phyloP scores from a whole-genome alignment of 2,888 invertebrate species.

The Melipona beecheii region DNA sequence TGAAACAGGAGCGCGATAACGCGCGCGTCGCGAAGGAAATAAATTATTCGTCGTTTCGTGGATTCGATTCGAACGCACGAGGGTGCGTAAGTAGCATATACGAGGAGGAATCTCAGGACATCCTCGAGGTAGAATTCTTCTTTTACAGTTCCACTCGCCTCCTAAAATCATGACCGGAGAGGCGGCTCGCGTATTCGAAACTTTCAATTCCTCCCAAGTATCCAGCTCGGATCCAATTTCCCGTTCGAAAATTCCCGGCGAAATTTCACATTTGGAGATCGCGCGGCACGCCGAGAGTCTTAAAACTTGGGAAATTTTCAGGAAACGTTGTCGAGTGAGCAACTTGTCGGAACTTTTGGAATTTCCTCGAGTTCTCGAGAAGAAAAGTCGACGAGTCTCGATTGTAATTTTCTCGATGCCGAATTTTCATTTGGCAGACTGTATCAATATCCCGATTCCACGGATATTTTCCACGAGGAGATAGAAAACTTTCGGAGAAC shows the following conservation, averaged over 20 bases:
- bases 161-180: background rate
- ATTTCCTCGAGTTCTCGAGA: too few relatives aligned
- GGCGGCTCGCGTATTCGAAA: background rate
- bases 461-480: background rate
- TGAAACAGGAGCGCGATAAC: background rate
- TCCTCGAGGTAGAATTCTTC: background rate
- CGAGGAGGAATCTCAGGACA: slow-evolving; percentile 1
- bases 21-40: background rate
- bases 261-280: background rate
- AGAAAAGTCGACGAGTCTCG: too few relatives aligned
- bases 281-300: background rate
- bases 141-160: background rate
- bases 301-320: background rate
- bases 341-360: too few relatives aligned
- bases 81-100: background rate
- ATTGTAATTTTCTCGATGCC: too few relatives aligned
- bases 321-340: background rate
- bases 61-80: background rate
- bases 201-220: background rate
- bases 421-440: too few relatives aligned
- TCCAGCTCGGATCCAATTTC: background rate
- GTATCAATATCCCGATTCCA: too few relatives aligned
- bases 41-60: slow-evolving; percentile 23
- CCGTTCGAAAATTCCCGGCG: background rate
- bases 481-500: background rate